Conservation (phyloP, 2,888 invertebrate species). For the Drosophila eohydei region DNA sequence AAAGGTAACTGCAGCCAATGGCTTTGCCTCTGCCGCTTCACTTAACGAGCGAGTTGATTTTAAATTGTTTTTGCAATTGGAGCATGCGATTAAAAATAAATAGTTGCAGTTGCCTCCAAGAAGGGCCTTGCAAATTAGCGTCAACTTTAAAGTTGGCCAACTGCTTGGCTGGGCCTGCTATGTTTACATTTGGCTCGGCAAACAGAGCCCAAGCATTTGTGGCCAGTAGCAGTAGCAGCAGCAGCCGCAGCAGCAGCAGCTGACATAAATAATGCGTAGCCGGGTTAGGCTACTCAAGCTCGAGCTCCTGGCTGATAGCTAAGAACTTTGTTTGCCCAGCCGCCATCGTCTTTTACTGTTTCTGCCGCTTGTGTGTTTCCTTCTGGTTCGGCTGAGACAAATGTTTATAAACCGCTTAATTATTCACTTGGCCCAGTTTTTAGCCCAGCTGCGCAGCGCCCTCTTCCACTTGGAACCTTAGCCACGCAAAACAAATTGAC, state of each 20-base stretch:
- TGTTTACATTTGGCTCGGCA: constrained; percentile 43
- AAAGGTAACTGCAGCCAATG: constrained; percentile 55
- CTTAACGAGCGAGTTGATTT: constrained; percentile 80
- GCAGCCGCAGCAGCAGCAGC: constrained; percentile 44
- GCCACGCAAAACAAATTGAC: constrained; percentile 77
- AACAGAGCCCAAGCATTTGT: constrained; percentile 29
- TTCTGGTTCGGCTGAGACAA: constrained; percentile 66
- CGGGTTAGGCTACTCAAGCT: constrained; percentile 30
- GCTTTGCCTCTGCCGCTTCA: constrained; percentile 65
- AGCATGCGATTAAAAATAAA: constrained; percentile 79
- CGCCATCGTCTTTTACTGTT: constrained; percentile 13
- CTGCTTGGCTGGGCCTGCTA: constrained; percentile 10
- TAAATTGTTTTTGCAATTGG: constrained; percentile 81
- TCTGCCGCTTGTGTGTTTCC: constrained; percentile 11
- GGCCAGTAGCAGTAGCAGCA: constrained; percentile 32
- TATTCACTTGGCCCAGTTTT: constrained; percentile 79
- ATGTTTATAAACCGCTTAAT: constrained; percentile 81
- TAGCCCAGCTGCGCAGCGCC: constrained; percentile 42
- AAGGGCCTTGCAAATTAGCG: constrained; percentile 70
- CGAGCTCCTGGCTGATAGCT: constrained; percentile 30
- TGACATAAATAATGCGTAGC: constrained; percentile 66
- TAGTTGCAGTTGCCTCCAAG: constrained; percentile 66
- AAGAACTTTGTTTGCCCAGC: constrained; percentile 52
- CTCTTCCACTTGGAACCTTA: constrained; percentile 23
- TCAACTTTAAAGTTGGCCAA: constrained; percentile 52